A percentile compares a stretch with the other conserved stretches of the same genome.
Evolutionary conservation across 2,888 invertebrate genomes (phyloP).

Genomic region (Litoditis marina): DNA sequence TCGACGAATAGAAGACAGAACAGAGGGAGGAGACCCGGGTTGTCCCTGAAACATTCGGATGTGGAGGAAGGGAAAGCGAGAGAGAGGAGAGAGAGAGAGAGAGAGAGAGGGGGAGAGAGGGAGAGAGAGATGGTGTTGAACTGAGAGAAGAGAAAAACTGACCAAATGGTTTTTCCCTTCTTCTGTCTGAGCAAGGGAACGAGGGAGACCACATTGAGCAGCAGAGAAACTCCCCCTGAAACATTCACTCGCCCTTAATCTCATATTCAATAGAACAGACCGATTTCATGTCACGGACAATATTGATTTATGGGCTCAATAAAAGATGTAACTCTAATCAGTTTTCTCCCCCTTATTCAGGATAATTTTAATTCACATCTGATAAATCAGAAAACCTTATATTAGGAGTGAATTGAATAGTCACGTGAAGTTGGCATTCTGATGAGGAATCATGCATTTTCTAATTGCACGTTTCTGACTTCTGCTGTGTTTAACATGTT

Average conservation of each 20-base stretch:
- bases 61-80: neutral
- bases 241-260: slow-evolving; percentile 11
- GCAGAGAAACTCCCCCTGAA: slow-evolving; percentile 37
- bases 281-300: too few species aligned
- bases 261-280: too few species aligned
- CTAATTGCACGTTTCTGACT: too few species aligned
- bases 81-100: neutral
- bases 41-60: slow-evolving; percentile 24
- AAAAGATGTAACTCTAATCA: too few species aligned
- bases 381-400: too few species aligned
- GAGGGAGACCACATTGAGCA: slow-evolving; percentile 40
- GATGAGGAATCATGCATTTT: too few species aligned
- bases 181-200: slow-evolving; percentile 16
- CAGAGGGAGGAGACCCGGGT: slow-evolving; percentile 40
- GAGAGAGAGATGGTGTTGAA: neutral
- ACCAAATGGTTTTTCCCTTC: slow-evolving; percentile 20
- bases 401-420: too few species aligned
- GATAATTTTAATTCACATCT: too few species aligned
- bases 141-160: slow-evolving; percentile 16
- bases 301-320: too few species aligned
- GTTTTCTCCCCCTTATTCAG: too few species aligned
- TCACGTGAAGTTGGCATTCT: too few species aligned
- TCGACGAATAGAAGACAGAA: slow-evolving; percentile 40
- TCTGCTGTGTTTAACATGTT: too few species aligned
- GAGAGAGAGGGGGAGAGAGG: slow-evolving; percentile 3